Percentiles rank a stretch among this genome's conserved stretches.
Evolutionary conservation across 2,888 invertebrate species (phyloP).

Genomic region (Melolontha melolontha): DNA sequence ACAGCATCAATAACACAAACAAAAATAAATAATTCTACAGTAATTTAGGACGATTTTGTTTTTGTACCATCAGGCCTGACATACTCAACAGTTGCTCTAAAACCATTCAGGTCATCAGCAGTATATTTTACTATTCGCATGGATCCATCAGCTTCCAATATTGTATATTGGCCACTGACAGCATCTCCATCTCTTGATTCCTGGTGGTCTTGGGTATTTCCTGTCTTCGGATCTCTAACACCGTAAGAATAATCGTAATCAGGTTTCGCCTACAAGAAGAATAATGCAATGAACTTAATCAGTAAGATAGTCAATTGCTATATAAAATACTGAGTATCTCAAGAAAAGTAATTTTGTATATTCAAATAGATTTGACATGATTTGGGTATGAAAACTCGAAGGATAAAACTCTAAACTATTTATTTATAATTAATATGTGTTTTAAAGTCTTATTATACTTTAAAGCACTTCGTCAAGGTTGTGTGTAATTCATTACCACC

Average conservation of each 20-base stretch:
- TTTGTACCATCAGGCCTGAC: constrained; percentile 39
- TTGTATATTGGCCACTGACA: constrained; percentile 78
- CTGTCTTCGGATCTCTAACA: constrained; percentile 79
- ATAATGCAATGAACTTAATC: neutral
- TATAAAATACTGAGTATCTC: too few species aligned
- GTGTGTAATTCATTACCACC: too few species aligned
- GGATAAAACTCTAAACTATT: too few species aligned
- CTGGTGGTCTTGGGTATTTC: constrained; percentile 79
- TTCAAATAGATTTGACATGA: too few species aligned
- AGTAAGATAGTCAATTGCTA: neutral
- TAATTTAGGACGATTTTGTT: constrained; percentile 13
- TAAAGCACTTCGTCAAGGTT: too few species aligned
- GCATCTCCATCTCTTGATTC: constrained; percentile 80
- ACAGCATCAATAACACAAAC: neutral
- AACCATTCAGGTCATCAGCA: constrained; percentile 80
- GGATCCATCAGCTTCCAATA: constrained; percentile 81
- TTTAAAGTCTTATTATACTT: too few species aligned
- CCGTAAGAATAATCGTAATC: constrained; percentile 83
- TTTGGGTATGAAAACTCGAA: too few species aligned
- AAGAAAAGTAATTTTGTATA: too few species aligned
- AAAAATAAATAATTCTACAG: constrained; percentile 8
- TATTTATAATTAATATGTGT: too few species aligned
- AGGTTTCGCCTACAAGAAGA: constrained; percentile 72
- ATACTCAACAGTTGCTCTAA: constrained; percentile 70
- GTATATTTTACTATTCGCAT: constrained; percentile 79